A percentile compares a stretch with the other conserved stretches of the same genome.
Evolutionary conservation across 1,140 invertebrate genomes (phyloP).

Genomic region (Tachypleus tridentatus): DNA sequence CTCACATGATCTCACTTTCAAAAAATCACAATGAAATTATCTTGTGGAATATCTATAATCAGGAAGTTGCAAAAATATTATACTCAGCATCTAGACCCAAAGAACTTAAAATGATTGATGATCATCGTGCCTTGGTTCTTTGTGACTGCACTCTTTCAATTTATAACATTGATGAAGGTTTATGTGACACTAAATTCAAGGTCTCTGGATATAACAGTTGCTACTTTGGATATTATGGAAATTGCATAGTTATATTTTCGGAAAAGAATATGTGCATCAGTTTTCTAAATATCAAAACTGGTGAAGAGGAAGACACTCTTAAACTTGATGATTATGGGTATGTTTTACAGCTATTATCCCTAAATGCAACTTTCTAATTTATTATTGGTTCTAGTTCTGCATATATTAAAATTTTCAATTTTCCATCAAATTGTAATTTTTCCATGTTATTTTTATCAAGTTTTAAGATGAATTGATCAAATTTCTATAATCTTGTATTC

Average conservation of each 20-base stretch:
- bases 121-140: conserved; percentile 60
- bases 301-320: conserved; percentile 73
- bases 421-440: too few relatives aligned
- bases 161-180: conserved; percentile 60
- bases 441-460: too few relatives aligned
- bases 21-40: conserved; percentile 58
- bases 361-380: too few relatives aligned
- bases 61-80: conserved; percentile 50
- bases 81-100: conserved; percentile 34
- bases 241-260: conserved; percentile 64
- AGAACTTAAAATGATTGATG: conserved; percentile 39
- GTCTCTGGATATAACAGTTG: too few relatives aligned
- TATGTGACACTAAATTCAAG: too few relatives aligned
- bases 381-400: too few relatives aligned
- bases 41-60: conserved; percentile 48
- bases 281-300: conserved; percentile 66
- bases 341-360: background rate
- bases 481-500: too few relatives aligned
- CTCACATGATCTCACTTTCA: conserved; percentile 56
- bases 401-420: too few relatives aligned
- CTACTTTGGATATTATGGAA: conserved; percentile 34
- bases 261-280: conserved; percentile 82
- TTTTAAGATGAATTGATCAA: too few relatives aligned
- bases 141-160: conserved; percentile 63
- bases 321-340: conserved; percentile 39